Percentiles rank a stretch among this genome's conserved stretches.
Evolutionary conservation across 1,140 invertebrate species (phyloP).

Genomic region (Aradophagus sp.): DNA sequence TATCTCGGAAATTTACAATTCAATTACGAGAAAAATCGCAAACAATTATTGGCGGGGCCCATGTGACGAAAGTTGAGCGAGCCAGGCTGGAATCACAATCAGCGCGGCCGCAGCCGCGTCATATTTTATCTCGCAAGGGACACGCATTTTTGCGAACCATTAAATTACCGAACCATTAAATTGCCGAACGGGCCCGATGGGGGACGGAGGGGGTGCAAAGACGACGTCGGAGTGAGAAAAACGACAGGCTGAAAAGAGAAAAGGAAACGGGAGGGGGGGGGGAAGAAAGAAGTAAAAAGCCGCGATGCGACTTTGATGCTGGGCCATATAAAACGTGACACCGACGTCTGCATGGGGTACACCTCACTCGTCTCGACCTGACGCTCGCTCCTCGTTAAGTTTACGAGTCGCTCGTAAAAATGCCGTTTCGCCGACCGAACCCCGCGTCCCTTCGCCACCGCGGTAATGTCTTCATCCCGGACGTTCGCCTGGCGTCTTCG

Average conservation of each 20-base stretch:
- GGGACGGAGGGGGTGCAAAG: constrained; percentile 14
- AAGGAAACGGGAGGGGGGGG: too few relatives aligned
- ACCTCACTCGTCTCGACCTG: too few relatives aligned
- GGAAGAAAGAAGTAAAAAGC: constrained; percentile 21
- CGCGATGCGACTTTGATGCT: constrained; percentile 46
- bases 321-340: constrained; percentile 55
- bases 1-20: constrained; percentile 45
- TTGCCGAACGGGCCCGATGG: too few relatives aligned
- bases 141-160: constrained; percentile 38
- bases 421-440: constrained; percentile 71
- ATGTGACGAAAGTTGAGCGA: background rate
- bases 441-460: too few relatives aligned
- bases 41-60: constrained; percentile 19
- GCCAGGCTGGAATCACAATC: constrained; percentile 4
- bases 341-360: constrained; percentile 16
- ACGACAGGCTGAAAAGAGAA: too few relatives aligned
- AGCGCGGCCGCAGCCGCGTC: constrained; percentile 5
- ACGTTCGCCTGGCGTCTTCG: constrained; percentile 60
- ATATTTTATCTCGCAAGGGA: constrained; percentile 28
- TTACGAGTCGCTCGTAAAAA: constrained; percentile 75
- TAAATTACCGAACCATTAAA: too few relatives aligned
- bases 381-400: constrained; percentile 73
- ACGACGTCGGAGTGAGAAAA: constrained; percentile 13
- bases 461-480: constrained; percentile 74
- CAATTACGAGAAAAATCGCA: constrained; percentile 42